Evolutionary conservation across 2,888 invertebrate species (phyloP).

Genomic region (Pseudococcus jackbeardsleyi): DNA sequence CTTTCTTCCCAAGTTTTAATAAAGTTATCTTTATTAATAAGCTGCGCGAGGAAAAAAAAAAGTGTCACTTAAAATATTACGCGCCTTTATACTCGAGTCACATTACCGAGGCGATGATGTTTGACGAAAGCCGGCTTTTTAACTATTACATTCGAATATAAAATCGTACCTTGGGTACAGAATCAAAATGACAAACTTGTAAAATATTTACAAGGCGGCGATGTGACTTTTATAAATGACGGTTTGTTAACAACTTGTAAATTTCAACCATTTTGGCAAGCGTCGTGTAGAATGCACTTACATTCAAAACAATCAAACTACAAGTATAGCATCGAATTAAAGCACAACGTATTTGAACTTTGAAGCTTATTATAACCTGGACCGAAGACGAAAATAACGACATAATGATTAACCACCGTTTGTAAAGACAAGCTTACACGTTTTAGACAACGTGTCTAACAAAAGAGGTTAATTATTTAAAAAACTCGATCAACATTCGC

Average conservation of each 20-base stretch:
- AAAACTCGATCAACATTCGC: neutral
- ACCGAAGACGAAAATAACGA: slow-evolving; percentile 53
- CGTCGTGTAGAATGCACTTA: slow-evolving; percentile 1
- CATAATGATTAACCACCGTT: slow-evolving; percentile 1
- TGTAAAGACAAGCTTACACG: neutral
- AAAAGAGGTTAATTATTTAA: slow-evolving; percentile 10
- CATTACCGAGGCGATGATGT: neutral
- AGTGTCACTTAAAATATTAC: slow-evolving; percentile 8
- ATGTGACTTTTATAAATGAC: slow-evolving; percentile 53
- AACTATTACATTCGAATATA: neutral
- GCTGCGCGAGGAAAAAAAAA: neutral
- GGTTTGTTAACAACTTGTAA: slow-evolving; percentile 42
- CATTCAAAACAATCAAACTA: slow-evolving; percentile 48
- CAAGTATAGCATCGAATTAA: slow-evolving; percentile 21
- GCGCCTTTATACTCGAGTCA: neutral
- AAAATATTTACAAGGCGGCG: neutral
- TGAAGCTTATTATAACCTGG: neutral
- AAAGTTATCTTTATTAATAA: slow-evolving; percentile 47
- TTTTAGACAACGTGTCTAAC: slow-evolving; percentile 2
- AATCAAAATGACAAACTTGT: neutral
- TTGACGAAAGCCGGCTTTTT: slow-evolving; percentile 4
- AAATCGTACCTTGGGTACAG: neutral
- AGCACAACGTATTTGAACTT: slow-evolving; percentile 46
- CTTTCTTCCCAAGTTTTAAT: slow-evolving; percentile 37
- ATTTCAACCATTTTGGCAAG: slow-evolving; percentile 58